A percentile compares a stretch with the other conserved stretches of the same genome.
Conservation (phyloP, 2,888 invertebrate genomes). For the Chrysotoxum bicinctum region DNA sequence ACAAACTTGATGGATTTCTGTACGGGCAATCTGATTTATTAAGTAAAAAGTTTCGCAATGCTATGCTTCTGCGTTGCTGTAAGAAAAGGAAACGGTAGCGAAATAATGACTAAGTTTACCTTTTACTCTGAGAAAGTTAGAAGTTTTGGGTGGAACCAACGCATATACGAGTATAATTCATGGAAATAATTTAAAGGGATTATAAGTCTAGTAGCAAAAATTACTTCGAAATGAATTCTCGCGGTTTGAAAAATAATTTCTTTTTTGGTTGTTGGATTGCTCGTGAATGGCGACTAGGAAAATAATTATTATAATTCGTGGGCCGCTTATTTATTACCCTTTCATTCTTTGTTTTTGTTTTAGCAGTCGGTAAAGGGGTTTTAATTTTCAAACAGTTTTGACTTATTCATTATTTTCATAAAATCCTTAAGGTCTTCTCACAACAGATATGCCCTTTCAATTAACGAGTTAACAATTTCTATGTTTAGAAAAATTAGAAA, state of each 20-base stretch:
- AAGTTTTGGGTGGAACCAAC: background rate
- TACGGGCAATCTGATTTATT: conserved; percentile 15
- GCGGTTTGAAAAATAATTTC: background rate
- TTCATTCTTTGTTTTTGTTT: no score
- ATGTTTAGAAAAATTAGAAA: no score
- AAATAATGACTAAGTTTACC: conserved; percentile 10
- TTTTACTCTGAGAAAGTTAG: background rate
- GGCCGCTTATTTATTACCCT: no score
- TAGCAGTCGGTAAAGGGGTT: no score
- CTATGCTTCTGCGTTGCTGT: background rate
- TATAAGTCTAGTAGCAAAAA: background rate
- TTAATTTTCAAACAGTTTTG: no score
- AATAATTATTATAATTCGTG: no score
- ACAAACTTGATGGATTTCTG: conserved; percentile 12
- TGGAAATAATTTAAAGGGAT: background rate
- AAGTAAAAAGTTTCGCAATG: background rate
- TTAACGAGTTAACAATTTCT: no score
- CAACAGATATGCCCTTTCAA: no score
- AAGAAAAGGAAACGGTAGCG: background rate
- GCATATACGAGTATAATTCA: background rate
- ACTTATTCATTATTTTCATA: no score
- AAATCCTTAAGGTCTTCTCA: no score
- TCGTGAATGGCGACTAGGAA: background rate
- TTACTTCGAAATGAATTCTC: background rate
- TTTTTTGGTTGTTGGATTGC: background rate